Evolutionary conservation across 1,140 invertebrate species (phyloP), one percentile per base, ranked within the genome.

Genomic region (Drosophila micromelanica): DNA sequence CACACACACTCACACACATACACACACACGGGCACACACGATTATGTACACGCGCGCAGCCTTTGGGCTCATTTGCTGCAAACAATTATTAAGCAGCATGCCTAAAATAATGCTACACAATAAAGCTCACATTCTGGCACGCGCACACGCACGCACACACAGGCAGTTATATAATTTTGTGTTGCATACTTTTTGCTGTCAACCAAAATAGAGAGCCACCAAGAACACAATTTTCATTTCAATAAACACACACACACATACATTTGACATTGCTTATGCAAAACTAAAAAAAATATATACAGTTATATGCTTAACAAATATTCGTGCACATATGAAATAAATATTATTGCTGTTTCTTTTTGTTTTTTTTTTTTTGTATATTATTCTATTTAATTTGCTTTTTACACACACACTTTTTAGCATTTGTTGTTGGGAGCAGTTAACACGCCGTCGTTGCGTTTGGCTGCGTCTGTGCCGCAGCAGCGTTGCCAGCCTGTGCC

Each of bases 91-190:
- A 64, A 76, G 48, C 73, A 54, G 63, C 80, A 62, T 82, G 80
- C 73, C 74, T 65, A 61, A 85, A 85, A 86, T 76, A 80, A 85
- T 85, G 80, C 69, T 84, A 84, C 81, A 64, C 64, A 30, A 61
- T 61, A 65, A 56, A 42, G 32, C 23, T 13, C 40, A 38, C 12
- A 30, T 40, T 55, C 91, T 93, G 80, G 78, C 80, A 90, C 76
- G 92, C 56, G 49, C 62, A 70, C 62, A 48, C 61, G 56, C 57
- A 40, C 55, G n/a, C 78, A 52, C 74, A 75, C 71, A 38, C 43
- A 60, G 20, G 42, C 60, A 64, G 68, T 84, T 84, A 84, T 73
- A 85, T 84, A 84, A 84, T 84, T 80, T 76, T 64, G 60, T 63
- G 80, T 73, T 85, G 76, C 80, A 80, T 69, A 76, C 76, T 80